These are phyloP conservation scores for Drosophila pandora DNA, from an alignment of 1,140 invertebrate species.

Conservation along the genomic window DNA sequence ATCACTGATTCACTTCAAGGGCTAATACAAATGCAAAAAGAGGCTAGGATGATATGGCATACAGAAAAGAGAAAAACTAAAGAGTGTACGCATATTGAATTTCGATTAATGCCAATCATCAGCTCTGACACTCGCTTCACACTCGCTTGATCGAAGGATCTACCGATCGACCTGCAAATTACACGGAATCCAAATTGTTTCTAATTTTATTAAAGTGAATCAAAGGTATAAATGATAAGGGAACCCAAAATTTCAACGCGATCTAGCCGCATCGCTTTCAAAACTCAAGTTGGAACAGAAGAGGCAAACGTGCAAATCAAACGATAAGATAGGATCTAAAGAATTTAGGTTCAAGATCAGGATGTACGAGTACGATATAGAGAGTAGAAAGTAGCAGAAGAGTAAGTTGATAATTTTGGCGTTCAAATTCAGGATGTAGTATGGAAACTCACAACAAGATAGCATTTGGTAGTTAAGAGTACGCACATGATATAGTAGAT, in stretches of 20 bases:
- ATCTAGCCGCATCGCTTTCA: slow-evolving; percentile 22
- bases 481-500: slow-evolving; percentile 70
- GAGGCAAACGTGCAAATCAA: slow-evolving; percentile 56
- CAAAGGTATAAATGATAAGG: slow-evolving; percentile 6
- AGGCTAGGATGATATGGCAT: slow-evolving; percentile 67
- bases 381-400: slow-evolving; percentile 72
- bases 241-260: slow-evolving; percentile 23
- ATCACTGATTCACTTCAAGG: slow-evolving; percentile 78
- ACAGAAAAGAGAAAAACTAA: slow-evolving; percentile 58
- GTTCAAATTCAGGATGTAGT: slow-evolving; percentile 69
- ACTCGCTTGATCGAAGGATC: slow-evolving; percentile 21
- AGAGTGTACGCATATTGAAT: slow-evolving; percentile 33
- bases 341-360: slow-evolving; percentile 50
- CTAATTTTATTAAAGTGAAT: slow-evolving; percentile 7
- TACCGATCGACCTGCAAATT: slow-evolving; percentile 31
- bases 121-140: slow-evolving; percentile 22
- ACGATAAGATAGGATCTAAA: slow-evolving; percentile 45
- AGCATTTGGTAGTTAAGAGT: slow-evolving; percentile 69
- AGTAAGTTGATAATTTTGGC: slow-evolving; percentile 74
- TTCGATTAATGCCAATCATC: slow-evolving; percentile 56
- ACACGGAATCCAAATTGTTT: slow-evolving; percentile 38
- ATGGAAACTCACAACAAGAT: slow-evolving; percentile 76
- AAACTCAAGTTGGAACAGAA: slow-evolving; percentile 48
- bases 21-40: slow-evolving; percentile 75
- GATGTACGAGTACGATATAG: slow-evolving; percentile 57